A percentile compares a stretch with the other conserved stretches of the same genome.
phyloP scores from a whole-genome alignment of 2,113 vertebrate genomes.

The Pluvialis apricaria region DNA sequence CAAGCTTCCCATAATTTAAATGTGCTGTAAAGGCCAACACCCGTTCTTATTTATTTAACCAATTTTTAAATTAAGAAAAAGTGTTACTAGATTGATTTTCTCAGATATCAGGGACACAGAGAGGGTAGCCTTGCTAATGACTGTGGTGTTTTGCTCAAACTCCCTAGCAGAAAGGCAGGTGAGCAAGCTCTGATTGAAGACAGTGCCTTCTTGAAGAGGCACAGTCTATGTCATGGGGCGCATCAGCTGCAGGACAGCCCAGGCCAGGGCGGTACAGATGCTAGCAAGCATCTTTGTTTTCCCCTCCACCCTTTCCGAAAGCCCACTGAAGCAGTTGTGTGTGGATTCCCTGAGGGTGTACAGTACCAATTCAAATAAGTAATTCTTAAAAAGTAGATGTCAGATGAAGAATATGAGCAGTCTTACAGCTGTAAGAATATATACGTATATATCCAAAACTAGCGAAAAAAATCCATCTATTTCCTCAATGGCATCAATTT shows the following conservation, averaged over 20 bases:
- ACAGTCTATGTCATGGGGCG: not conserved
- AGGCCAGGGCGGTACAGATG: not conserved
- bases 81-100: not conserved
- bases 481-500: not conserved
- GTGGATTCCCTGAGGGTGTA: not conserved
- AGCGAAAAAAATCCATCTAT: not conserved
- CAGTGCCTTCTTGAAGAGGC: not conserved
- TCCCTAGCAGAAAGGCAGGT: not conserved
- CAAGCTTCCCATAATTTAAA: not conserved
- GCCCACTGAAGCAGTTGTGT: not conserved
- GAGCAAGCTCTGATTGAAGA: not conserved
- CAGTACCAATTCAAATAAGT: not conserved
- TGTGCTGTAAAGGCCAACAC: not conserved
- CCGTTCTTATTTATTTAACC: not conserved
- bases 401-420: not conserved
- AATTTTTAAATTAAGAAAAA: not conserved
- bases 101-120: not conserved
- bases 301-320: not conserved
- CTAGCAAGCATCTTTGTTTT: not conserved
- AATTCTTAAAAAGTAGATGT: not conserved
- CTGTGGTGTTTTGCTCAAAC: not conserved
- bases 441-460: not conserved
- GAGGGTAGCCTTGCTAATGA: not conserved
- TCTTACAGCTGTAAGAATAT: not conserved
- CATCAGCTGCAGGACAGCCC: not conserved